phyloP scores from a whole-genome alignment of 2,113 vertebrate species.

The Phaethon lepturus region DNA sequence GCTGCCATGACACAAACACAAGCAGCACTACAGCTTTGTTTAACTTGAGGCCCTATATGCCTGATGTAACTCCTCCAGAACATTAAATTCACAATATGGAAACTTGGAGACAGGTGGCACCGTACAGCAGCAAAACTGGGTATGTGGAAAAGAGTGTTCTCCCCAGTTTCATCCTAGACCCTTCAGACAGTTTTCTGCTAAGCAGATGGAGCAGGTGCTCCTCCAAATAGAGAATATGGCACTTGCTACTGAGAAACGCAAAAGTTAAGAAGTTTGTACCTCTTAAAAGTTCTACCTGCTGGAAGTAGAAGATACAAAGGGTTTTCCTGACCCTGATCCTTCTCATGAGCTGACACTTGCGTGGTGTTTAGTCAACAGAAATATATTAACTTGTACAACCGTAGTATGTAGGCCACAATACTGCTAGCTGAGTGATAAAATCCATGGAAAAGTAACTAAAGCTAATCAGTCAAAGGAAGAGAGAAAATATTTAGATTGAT shows the following conservation, averaged over 20 bases:
- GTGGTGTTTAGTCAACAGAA: not conserved
- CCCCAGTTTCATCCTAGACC: not conserved
- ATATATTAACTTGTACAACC: not conserved
- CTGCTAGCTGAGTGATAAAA: not conserved
- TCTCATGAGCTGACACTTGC: not conserved
- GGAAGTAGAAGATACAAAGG: not conserved
- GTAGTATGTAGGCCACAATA: not conserved
- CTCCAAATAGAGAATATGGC: not conserved
- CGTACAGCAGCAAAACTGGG: not conserved
- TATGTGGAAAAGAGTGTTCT: not conserved
- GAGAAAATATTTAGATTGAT: not conserved
- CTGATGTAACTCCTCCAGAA: not conserved
- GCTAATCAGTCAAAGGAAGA: not conserved
- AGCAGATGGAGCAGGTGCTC: not conserved
- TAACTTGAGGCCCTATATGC: not conserved
- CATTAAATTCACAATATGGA: not conserved
- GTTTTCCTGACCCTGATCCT: not conserved
- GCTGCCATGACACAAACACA: not conserved
- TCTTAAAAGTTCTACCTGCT: not conserved
- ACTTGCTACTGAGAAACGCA: not conserved
- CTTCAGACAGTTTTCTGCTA: not conserved
- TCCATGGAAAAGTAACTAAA: not conserved
- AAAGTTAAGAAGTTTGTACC: not conserved
- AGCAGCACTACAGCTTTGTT: not conserved
- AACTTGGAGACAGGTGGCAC: not conserved